phyloP scores from a whole-genome alignment of 2,888 invertebrate species.

The Tromatobia lineatoria region DNA sequence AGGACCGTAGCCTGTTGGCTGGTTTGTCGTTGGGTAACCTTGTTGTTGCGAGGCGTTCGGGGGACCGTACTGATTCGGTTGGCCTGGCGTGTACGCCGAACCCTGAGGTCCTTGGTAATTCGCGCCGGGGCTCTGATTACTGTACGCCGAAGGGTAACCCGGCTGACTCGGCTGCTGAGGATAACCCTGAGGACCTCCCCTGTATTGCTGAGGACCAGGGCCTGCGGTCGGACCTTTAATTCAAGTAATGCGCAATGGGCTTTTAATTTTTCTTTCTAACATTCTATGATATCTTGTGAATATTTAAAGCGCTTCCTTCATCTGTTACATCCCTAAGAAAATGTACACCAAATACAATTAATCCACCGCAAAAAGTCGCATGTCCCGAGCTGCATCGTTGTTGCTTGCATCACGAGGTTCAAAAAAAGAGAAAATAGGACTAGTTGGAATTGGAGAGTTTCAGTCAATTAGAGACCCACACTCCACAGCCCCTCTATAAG shows the following conservation, averaged over 20 bases:
- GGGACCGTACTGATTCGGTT: slow-evolving; percentile 89
- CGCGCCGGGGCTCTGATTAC: slow-evolving; percentile 86
- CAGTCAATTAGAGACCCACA: no score
- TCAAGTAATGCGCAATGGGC: background rate
- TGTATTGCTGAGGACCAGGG: slow-evolving; percentile 87
- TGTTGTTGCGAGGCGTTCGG: slow-evolving; percentile 88
- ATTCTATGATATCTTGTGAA: background rate
- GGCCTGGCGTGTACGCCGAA: slow-evolving; percentile 84
- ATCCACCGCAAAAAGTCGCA: no score
- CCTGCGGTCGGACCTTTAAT: slow-evolving; percentile 86
- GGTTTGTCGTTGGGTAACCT: slow-evolving; percentile 88
- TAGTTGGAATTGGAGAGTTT: no score
- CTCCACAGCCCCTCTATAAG: no score
- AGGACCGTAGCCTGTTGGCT: slow-evolving; percentile 85
- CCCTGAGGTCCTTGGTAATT: slow-evolving; percentile 90
- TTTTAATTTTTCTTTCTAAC: background rate
- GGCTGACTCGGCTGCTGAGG: slow-evolving; percentile 90
- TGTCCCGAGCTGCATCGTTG: no score
- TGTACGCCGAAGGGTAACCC: slow-evolving; percentile 87
- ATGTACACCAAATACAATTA: no score
- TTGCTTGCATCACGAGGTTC: no score
- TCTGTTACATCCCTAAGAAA: no score
- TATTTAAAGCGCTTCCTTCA: background rate
- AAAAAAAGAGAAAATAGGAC: no score
- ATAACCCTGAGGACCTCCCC: slow-evolving; percentile 87